phyloP scores from a whole-genome alignment of 2,888 invertebrate species.

The Ophioninae sp. region DNA sequence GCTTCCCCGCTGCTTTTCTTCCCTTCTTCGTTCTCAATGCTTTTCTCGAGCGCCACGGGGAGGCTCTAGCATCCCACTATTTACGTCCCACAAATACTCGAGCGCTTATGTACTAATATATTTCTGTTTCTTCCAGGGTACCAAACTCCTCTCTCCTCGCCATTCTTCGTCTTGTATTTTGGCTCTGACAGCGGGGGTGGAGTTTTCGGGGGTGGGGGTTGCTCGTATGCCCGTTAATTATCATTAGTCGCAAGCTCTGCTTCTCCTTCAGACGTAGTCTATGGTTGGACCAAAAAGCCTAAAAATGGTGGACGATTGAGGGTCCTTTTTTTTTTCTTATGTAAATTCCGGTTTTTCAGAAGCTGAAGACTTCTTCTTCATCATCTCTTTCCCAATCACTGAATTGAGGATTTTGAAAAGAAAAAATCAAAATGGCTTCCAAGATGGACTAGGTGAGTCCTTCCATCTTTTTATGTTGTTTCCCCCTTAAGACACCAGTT shows the following conservation, averaged over 20 bases:
- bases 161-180: constrained; percentile 47
- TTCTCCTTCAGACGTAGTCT: constrained; percentile 13
- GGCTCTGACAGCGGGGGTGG: constrained; percentile 34
- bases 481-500: neutral
- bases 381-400: neutral
- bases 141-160: constrained; percentile 8
- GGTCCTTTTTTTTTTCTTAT: constrained; percentile 15
- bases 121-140: constrained; percentile 47
- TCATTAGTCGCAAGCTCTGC: constrained; percentile 48
- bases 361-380: neutral
- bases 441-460: neutral
- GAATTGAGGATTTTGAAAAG: neutral
- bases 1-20: constrained; percentile 32
- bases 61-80: constrained; percentile 52
- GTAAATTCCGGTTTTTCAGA: constrained; percentile 7
- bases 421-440: neutral
- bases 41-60: constrained; percentile 25
- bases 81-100: constrained; percentile 56
- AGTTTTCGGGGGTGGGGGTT: constrained; percentile 21
- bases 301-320: constrained; percentile 3
- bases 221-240: constrained; percentile 55
- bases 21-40: constrained; percentile 33
- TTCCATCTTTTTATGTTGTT: constrained; percentile 9
- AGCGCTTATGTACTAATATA: constrained; percentile 54
- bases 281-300: neutral